Evolutionary conservation across 2,113 vertebrate species (phyloP).

Genomic region (Cephalophus harveyi): DNA sequence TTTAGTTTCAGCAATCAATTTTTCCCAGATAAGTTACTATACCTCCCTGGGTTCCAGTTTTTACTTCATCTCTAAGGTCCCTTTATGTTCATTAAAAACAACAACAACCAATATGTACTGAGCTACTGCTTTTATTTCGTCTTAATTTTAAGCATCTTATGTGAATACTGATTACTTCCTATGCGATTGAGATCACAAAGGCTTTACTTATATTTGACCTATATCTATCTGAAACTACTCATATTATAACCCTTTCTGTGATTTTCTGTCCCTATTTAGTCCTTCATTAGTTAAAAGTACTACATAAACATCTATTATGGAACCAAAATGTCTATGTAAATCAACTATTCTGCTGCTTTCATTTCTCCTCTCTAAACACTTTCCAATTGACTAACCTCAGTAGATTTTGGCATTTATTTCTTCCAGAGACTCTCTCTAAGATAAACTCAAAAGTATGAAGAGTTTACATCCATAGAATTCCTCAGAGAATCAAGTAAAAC

Average conservation of each 20-base stretch:
- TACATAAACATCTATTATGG: not conserved
- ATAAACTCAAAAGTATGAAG: constrained; percentile 11
- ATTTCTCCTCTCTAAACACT: constrained; percentile 10
- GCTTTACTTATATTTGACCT: constrained; percentile 5
- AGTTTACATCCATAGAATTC: not conserved
- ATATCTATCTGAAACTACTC: not conserved
- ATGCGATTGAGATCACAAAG: not conserved
- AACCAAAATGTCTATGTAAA: not conserved
- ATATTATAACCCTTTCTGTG: not conserved
- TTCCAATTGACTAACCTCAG: constrained; percentile 17
- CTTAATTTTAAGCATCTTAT: constrained; percentile 39
- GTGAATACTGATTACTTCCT: constrained; percentile 16
- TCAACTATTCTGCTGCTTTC: not conserved
- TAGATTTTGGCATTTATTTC: constrained; percentile 27
- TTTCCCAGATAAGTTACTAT: not conserved
- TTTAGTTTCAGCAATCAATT: not conserved
- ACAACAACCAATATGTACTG: not conserved
- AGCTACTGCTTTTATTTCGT: not conserved
- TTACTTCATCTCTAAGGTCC: not conserved
- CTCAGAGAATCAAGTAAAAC: constrained; percentile 19
- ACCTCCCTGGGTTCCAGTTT: not conserved
- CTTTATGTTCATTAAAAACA: not conserved
- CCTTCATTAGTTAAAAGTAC: constrained; percentile 33
- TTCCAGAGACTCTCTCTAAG: not conserved
- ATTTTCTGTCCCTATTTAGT: not conserved